Percentiles rank a stretch among this genome's conserved stretches.
phyloP scores from a whole-genome alignment of 2,113 vertebrate genomes.

The Microcebus lehilahytsara region DNA sequence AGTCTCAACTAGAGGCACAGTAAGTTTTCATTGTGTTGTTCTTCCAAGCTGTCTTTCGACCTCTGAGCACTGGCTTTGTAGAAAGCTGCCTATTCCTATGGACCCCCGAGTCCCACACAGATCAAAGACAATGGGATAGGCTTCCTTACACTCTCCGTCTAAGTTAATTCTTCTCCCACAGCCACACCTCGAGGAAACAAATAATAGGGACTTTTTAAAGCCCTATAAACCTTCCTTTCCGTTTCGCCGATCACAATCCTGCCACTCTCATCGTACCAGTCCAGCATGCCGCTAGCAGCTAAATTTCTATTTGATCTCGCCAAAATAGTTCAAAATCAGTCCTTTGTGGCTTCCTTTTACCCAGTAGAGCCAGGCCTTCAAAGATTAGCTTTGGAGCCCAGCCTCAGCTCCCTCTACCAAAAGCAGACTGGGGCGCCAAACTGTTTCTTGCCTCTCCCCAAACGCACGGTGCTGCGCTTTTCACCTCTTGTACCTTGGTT shows the following conservation, averaged over 20 bases:
- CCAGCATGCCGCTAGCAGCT: background rate
- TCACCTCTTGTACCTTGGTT: background rate
- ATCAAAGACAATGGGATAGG: background rate
- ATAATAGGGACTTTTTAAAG: background rate
- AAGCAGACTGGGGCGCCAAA: background rate
- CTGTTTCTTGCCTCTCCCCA: background rate
- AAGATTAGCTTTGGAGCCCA: background rate
- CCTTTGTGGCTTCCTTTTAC: background rate
- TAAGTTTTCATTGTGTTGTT: background rate
- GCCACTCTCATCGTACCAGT: background rate
- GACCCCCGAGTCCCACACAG: background rate
- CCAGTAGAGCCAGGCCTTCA: background rate
- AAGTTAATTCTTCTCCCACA: background rate
- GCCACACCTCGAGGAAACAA: background rate
- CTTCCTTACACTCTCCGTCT: background rate
- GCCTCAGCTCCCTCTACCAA: background rate
- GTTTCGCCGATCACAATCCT: background rate
- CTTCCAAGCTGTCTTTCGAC: background rate
- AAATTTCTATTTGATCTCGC: background rate
- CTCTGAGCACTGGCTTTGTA: background rate
- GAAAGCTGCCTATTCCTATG: background rate
- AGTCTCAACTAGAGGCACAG: background rate
- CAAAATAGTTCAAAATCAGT: background rate
- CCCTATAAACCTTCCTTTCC: background rate
- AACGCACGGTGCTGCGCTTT: background rate